Evolutionary conservation across 1,140 invertebrate species (phyloP).

Genomic region (Caenorhabditis remanei): DNA sequence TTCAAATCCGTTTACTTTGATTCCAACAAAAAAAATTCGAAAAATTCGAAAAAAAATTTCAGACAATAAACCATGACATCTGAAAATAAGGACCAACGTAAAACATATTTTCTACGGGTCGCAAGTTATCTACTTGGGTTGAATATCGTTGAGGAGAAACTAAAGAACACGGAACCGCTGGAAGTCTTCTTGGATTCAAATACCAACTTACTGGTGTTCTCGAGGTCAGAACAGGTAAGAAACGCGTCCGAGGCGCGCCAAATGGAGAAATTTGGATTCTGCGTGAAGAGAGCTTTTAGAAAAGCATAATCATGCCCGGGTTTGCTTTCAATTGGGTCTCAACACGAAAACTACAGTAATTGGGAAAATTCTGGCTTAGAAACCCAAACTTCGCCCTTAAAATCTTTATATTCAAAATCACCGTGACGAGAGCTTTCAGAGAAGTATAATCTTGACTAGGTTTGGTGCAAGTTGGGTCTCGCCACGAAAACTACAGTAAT

Average conservation of each 20-base stretch:
- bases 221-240: constrained; percentile 72
- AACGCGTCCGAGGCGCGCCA: too few species aligned
- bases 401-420: too few species aligned
- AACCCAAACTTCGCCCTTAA: too few species aligned
- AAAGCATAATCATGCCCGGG: neutral
- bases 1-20: too few species aligned
- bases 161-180: constrained; percentile 71
- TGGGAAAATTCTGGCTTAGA: too few species aligned
- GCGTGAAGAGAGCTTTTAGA: too few species aligned
- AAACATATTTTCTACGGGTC: constrained; percentile 52
- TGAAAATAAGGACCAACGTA: constrained; percentile 16
- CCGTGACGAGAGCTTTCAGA: too few species aligned
- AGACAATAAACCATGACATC: constrained; percentile 19
- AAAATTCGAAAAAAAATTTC: too few species aligned
- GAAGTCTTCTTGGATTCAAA: constrained; percentile 72
- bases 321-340: neutral
- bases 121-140: constrained; percentile 75
- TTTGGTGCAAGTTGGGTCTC: neutral
- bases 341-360: neutral
- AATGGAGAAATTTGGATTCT: too few species aligned
- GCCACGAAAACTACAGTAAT: neutral
- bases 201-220: constrained; percentile 70
- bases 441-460: neutral
- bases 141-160: constrained; percentile 75
- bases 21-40: too few species aligned